Evolutionary conservation across 2,888 invertebrate species (phyloP), one percentile per base, ranked within the genome.

Genomic region (Cylindroiulus punctatus): DNA sequence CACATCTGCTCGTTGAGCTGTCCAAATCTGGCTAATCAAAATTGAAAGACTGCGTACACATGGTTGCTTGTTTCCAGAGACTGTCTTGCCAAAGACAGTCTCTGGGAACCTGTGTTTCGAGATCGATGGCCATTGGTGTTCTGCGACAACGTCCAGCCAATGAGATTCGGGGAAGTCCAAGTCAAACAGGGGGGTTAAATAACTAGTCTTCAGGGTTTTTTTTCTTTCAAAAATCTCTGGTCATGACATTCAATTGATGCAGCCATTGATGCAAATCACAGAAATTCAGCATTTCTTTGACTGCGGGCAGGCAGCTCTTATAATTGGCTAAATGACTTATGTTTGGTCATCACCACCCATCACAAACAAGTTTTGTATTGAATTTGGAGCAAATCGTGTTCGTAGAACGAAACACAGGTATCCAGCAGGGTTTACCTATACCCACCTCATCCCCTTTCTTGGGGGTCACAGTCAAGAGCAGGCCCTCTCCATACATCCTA

Each of bases 381-480:
- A 26, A 65, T 65, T 65, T 65, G 65, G 65, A 65, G 65, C 65
- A 65, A 65, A 65, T 65, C 26, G 19, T 65, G 26, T 44, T 65
- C 26, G 7, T 26, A 10, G n/a, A 26, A 65, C 3, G 65, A 65
- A 65, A 65, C 65, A 65, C 65, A 65, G 65, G 65, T 65, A 65
- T 65, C 65, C 65, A 65, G 65, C 65, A 22, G 65, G 65, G 10
- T 65, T n/a, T 57, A 57, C n/a, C 57, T n/a, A 8, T 57, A n/a
- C 57, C 65, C 26, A 65, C 65, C 65, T 65, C 65, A 65, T 26
- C 65, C 65, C 26, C n/a, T 26, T 65, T 26, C 10, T 8, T 26
- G 26, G 65, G 65, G 65, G 65, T 65, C 65, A 65, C 65, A 65
- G 26, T 65, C 65, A 65, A 65, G 65, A n/a, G 65, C 65, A 65